These are phyloP conservation scores for Ceyx cyanopectus DNA, from an alignment of 2,113 vertebrate genomes.

Conservation along the genomic window DNA sequence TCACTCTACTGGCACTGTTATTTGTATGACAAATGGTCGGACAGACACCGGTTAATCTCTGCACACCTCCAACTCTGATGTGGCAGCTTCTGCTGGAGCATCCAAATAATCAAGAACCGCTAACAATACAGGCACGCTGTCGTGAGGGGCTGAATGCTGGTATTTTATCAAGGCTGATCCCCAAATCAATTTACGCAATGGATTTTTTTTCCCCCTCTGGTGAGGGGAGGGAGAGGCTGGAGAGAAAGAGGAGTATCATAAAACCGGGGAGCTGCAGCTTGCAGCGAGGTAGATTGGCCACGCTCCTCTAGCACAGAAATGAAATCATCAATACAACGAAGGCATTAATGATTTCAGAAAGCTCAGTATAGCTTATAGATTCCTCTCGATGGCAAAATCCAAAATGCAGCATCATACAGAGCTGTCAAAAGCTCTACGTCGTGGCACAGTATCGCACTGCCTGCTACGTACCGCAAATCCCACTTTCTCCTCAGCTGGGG, in stretches of 20 bases:
- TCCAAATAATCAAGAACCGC: slow-evolving; percentile 56
- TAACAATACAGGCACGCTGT: background rate
- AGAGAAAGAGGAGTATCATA: background rate
- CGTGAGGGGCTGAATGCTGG: slow-evolving; percentile 21
- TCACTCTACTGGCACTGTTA: slow-evolving; percentile 85
- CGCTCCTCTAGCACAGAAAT: background rate
- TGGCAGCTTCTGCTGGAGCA: slow-evolving; percentile 18
- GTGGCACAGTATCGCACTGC: fast-evolving
- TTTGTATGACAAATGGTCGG: slow-evolving; percentile 85
- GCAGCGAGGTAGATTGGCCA: background rate
- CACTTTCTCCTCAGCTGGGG: background rate
- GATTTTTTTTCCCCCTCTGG: background rate
- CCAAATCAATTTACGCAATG: slow-evolving; percentile 46
- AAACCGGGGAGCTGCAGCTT: background rate
- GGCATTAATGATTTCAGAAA: background rate
- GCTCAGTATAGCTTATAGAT: background rate
- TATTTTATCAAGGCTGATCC: slow-evolving; percentile 64
- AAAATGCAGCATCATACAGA: background rate
- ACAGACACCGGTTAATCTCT: slow-evolving; percentile 74
- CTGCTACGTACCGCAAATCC: background rate
- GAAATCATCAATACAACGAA: background rate
- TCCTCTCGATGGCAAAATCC: background rate
- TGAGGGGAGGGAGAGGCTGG: background rate
- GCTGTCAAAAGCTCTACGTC: background rate
- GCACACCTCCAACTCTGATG: slow-evolving; percentile 29